Base-by-base conservation (phyloP, 2,888 invertebrate species). In the Pachydiplax longipennis region DNA sequence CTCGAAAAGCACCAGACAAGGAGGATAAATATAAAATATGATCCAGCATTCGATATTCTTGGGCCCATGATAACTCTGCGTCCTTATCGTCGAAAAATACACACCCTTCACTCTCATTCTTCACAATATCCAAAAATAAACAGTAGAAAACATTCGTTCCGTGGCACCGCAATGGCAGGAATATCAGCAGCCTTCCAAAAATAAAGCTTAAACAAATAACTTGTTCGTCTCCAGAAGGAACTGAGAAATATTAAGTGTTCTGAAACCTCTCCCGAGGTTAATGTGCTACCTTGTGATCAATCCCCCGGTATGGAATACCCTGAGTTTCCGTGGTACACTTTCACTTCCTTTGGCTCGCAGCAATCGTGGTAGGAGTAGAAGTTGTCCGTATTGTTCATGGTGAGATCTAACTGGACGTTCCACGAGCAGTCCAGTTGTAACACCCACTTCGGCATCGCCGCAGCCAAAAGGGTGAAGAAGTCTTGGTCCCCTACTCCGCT, bases 321-420 rank as follows among this genome's bases (percentile, higher is more conserved):
- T 18, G 90, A 44, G 44, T 90, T 90, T 18, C 90, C 90, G 81
- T 90, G 90, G 53, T 53, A 81, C 37, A 90, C 81, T 90, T 81
- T 81, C 37, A 81, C 90, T 13, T 90, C 90, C 12, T 35, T 35
- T 8, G 37, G 18, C 5, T 80, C 35, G 10, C 81, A 90, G 40
- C 90, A 90, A 35, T 90, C 48, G 80, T 90, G 90, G 31, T 90
- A 90, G 25, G 25, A 48, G 35, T 80, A 22, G 37, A 35, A 53
- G 81, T 58, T 5, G 8, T 87, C 37, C 61, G 35, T n/a, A n/a
- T 31, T 40, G 31, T 81, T 81, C 15, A 81, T 22, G 35, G 53
- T 80, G 80, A 90, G 80, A 81, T 90, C 90, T 40, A 90, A 90
- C 53, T 90, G 90, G 37, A 90, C 90, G 61, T 90, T 90, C 90